Percentiles rank a stretch among this genome's conserved stretches.
These are phyloP conservation scores for Drosophila neutralis DNA, from an alignment of 2,888 invertebrate species.

Conservation along the genomic window DNA sequence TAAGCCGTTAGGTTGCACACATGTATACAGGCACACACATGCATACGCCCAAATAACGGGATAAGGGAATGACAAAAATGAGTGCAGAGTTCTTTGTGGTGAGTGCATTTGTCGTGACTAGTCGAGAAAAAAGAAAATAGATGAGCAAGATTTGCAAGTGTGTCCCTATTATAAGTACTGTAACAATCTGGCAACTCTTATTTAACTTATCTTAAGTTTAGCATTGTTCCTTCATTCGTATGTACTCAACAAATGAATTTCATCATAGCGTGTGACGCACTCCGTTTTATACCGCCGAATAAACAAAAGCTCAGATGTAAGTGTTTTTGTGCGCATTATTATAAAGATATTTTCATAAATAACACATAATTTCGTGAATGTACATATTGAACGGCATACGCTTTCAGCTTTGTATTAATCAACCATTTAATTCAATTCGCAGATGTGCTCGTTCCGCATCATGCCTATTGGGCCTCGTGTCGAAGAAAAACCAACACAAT, in stretches of 20 bases:
- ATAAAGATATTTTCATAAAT: not conserved
- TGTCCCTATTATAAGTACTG: too few relatives aligned
- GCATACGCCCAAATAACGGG: not conserved
- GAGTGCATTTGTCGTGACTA: not conserved
- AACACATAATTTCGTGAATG: not conserved
- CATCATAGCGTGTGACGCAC: too few relatives aligned
- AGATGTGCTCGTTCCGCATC: not conserved
- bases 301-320: not conserved
- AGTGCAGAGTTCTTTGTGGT: not conserved
- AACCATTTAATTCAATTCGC: not conserved
- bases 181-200: too few relatives aligned
- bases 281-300: too few relatives aligned
- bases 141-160: not conserved
- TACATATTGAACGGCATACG: not conserved
- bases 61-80: not conserved
- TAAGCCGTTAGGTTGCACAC: not conserved
- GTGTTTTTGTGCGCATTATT: not conserved
- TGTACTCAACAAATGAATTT: too few relatives aligned
- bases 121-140: not conserved
- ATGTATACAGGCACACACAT: not conserved
- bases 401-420: not conserved
- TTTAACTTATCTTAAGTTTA: too few relatives aligned
- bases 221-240: too few relatives aligned
- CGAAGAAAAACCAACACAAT: not conserved
- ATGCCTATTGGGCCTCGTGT: not conserved